Conservation (phyloP, 2,113 vertebrate genomes). For the Solea solea region DNA sequence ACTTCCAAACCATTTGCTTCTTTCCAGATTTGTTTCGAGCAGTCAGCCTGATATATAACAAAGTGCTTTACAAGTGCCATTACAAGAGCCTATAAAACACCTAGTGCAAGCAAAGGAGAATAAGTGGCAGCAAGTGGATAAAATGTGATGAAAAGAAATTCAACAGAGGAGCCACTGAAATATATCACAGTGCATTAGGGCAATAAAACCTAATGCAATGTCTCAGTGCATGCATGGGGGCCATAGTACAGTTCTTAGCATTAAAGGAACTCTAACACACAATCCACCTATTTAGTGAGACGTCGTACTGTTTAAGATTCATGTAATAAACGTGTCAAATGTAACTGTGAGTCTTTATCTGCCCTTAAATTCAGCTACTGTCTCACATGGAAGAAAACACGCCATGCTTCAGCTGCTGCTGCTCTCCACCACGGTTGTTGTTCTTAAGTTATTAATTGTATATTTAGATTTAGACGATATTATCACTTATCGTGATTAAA, state of each 20-base stretch:
- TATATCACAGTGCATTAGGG: background rate
- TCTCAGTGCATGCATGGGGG: background rate
- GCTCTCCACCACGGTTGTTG: background rate
- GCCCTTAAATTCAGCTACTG: no score
- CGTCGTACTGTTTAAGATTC: no score
- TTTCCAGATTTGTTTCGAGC: background rate
- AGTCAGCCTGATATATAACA: background rate
- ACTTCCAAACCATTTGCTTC: no score
- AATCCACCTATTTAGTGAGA: no score
- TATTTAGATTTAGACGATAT: no score
- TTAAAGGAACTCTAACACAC: no score
- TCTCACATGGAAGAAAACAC: no score
- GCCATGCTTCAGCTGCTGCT: no score
- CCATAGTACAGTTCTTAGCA: background rate
- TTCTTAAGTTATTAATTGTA: background rate
- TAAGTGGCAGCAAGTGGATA: background rate
- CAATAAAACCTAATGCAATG: background rate
- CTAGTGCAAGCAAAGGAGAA: background rate
- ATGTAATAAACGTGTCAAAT: no score
- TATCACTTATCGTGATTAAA: no score
- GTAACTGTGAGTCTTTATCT: no score
- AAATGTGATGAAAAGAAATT: background rate
- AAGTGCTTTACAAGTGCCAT: slow-evolving; percentile 5
- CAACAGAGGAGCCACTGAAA: background rate
- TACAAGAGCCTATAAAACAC: slow-evolving; percentile 5